phyloP scores from a whole-genome alignment of 2,888 invertebrate genomes.

The Leucoptera coffeella region DNA sequence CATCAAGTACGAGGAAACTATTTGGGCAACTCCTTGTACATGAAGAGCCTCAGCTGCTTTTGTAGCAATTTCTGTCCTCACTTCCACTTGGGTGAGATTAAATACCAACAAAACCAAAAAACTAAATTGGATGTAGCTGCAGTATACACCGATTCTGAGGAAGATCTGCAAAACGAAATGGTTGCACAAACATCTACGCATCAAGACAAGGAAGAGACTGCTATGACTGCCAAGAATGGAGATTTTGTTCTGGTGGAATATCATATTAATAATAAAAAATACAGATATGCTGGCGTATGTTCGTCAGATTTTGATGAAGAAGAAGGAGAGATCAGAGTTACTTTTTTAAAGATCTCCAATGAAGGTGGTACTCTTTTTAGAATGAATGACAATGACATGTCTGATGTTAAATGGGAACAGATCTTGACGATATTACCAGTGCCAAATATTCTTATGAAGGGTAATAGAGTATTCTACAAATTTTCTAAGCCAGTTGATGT shows the following conservation, averaged over 20 bases:
- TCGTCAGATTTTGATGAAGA: slow-evolving; percentile 9
- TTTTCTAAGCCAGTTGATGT: slow-evolving; percentile 7
- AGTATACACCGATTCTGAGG: slow-evolving; percentile 7
- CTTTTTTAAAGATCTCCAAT: slow-evolving; percentile 7
- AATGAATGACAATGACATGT: slow-evolving; percentile 6
- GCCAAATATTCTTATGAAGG: slow-evolving; percentile 7
- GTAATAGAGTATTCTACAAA: slow-evolving; percentile 7
- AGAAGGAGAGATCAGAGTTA: slow-evolving; percentile 7
- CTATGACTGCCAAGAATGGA: slow-evolving; percentile 7
- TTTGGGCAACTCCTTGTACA: slow-evolving; percentile 7
- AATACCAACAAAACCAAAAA: slow-evolving; percentile 6
- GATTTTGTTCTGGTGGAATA: slow-evolving; percentile 9
- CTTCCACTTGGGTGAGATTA: slow-evolving; percentile 8
- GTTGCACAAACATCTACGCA: slow-evolving; percentile 8
- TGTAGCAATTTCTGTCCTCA: slow-evolving; percentile 8
- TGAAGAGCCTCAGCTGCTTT: slow-evolving; percentile 7
- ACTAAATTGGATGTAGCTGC: slow-evolving; percentile 7
- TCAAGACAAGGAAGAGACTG: slow-evolving; percentile 7
- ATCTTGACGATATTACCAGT: slow-evolving; percentile 7
- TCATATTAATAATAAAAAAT: slow-evolving; percentile 8
- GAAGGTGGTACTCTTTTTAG: slow-evolving; percentile 7
- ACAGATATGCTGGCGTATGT: slow-evolving; percentile 9
- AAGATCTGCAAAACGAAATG: slow-evolving; percentile 8
- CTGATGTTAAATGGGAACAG: slow-evolving; percentile 8
- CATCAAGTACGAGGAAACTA: slow-evolving; percentile 7